Evolutionary conservation across 2,888 invertebrate genomes (phyloP), one percentile per base, ranked within the genome.

Genomic region (Polyommatus iphigenia): DNA sequence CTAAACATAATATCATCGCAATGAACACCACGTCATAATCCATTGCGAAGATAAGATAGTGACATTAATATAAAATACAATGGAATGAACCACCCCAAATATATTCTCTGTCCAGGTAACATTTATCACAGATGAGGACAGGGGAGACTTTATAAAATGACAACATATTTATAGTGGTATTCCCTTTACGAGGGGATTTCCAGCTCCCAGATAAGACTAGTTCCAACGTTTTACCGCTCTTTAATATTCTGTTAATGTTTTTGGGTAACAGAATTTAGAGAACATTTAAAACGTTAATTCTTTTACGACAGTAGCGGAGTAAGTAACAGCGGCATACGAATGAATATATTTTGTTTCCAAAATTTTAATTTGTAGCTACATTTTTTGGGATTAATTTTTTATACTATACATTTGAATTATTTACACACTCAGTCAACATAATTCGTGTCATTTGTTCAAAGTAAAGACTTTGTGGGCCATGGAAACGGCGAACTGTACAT

Each of bases 391-490:
- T 67, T 67, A 67, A 67, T 67, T 67, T 67, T 67, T 67, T 67
- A 32, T 32, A 67, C 67, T 67, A 67, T 32, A 29, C 67, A 67
- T 67, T 67, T 67, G 41, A 72, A 41, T 41, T 41, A 41, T 72
- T 75, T 57, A 50, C 77, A 18, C 32, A 54, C 54, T 71, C 29
- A 79, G 78, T 80, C 78, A 80, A 77, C 78, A 78, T 79, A 78
- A 76, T 77, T 78, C 82, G 81, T 83, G 83, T 82, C 82, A 82
- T 78, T 80, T 79, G 79, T 79, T 80, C 80, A 80, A 80, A 83
- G 81, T 81, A 80, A 77, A 71, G 77, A 71, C 77, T 54, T 50
- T 62, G 79, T 80, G 20, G 83, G 86, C 85, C 72, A 80, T 20
- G 24, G 81, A 80, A 79, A 15, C 0, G 41, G 82, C 82, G 82